Evolutionary conservation across 53 echinoderm and acorn worm genomes (phyloP).

Genomic region (Zoroaster sp.): DNA sequence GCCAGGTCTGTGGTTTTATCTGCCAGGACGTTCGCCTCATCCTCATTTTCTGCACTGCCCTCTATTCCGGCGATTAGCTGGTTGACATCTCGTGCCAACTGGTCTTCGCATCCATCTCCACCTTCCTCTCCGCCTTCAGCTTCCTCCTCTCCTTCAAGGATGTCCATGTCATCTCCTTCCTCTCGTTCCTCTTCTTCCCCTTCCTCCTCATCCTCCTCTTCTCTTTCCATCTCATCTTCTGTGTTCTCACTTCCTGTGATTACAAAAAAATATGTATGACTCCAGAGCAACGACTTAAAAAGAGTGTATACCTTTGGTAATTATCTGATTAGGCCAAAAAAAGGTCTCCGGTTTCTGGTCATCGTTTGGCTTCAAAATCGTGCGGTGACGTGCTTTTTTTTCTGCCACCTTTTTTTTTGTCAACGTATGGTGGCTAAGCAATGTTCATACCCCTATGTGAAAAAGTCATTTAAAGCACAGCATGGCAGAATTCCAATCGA

Average conservation of each 20-base stretch:
- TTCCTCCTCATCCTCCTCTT: constrained; percentile 63
- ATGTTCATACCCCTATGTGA: too few species aligned
- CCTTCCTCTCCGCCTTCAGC: constrained; percentile 1
- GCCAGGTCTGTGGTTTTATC: constrained; percentile 1
- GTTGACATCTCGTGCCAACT: not conserved
- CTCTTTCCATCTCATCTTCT: constrained; percentile 61
- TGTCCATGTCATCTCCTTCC: not conserved
- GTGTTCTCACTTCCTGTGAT: constrained; percentile 26
- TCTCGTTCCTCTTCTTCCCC: constrained; percentile 50
- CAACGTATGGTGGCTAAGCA: too few species aligned
- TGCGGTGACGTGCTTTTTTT: too few species aligned
- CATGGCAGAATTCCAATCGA: too few species aligned
- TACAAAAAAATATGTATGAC: not conserved
- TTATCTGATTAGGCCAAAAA: too few species aligned
- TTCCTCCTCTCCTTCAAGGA: constrained; percentile 28
- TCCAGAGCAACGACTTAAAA: not conserved
- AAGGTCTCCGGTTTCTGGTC: too few species aligned
- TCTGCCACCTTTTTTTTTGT: too few species aligned
- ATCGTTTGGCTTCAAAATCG: too few species aligned
- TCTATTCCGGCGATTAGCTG: constrained; percentile 14
- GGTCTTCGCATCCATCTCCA: not conserved
- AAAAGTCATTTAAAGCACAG: too few species aligned
- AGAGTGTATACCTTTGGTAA: too few species aligned
- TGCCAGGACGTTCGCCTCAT: not conserved
- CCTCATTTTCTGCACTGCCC: not conserved